Conservation (phyloP, 2,888 invertebrate species). For the Cantharis lateralis region DNA sequence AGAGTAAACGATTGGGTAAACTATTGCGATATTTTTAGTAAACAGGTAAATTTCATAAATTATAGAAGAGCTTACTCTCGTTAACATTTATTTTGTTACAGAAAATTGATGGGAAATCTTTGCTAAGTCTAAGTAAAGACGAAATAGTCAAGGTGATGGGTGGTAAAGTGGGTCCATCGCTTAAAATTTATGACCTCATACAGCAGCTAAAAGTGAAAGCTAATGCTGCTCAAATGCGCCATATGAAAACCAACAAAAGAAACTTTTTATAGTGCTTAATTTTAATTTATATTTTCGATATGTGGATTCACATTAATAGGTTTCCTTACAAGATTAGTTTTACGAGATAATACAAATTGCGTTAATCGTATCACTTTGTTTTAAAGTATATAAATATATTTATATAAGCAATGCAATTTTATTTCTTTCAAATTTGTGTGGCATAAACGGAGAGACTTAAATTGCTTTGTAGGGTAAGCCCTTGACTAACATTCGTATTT, state of each 20-base stretch:
- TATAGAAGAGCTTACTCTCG: background rate
- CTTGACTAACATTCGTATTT: background rate
- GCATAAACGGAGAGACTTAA: background rate
- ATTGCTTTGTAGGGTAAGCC: background rate
- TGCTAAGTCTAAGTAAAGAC: constrained; percentile 84
- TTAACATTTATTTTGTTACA: constrained; percentile 50
- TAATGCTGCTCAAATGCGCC: constrained; percentile 71
- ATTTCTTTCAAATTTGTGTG: background rate
- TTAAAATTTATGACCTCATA: constrained; percentile 92
- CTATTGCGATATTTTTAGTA: constrained; percentile 69
- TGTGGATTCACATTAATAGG: background rate
- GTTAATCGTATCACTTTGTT: background rate
- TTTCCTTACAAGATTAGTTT: background rate
- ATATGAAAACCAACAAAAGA: constrained; percentile 66
- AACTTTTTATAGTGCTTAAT: constrained; percentile 66
- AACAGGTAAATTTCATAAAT: constrained; percentile 50
- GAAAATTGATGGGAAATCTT: constrained; percentile 80
- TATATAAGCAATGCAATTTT: background rate
- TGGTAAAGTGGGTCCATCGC: constrained; percentile 92
- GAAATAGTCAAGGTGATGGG: constrained; percentile 87
- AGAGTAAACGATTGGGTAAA: constrained; percentile 83
- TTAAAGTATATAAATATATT: constrained; percentile 4
- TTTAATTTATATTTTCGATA: constrained; percentile 20
- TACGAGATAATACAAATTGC: background rate
- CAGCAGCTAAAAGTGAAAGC: constrained; percentile 88